Evolutionary conservation across 2,797 vertebrate genomes (phyloP), one percentile per base, ranked within the genome.

Genomic region (Eospalax fontanierii): DNA sequence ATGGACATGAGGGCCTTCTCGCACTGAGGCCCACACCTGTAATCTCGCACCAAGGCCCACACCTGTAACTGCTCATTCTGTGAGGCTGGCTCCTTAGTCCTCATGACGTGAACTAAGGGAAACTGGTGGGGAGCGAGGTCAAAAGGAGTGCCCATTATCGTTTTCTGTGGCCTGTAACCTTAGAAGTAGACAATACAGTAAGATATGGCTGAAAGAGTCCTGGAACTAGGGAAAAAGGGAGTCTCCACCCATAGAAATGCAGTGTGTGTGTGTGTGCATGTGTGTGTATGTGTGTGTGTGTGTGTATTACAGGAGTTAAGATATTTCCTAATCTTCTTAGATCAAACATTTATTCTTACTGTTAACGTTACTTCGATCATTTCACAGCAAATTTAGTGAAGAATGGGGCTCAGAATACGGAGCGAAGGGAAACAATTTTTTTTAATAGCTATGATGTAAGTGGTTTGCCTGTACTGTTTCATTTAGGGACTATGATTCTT

Each of bases 171-270:
- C 81, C n/a, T 18, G 0, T 70, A 43, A 85, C 33, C 54, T 81
- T 94, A 68, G 71, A 76, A 80, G 8, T 21, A 89, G 33, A 70
- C 80, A 83, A 68, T 24, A 86, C 50, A 90, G 95, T 3, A 90
- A 90, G 43, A 90, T 35, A 65, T 90, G 82, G 12, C 33, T 95
- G 74, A 94, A 89, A 65, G 68, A 46, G 73, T 88, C 38, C 18
- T 94, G 30, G 33, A 89, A 91, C 76, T 59, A 94, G 71, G 50
- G 50, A 68, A 24, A n/a, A n/a, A n/a, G n/a, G n/a, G n/a, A 79
- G 82, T 89, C 89, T 95, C 95, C 50, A 97, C 16, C 88, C 28
- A 90, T 6, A 95, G 78, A 92, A 88, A 70, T 57, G 30, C 76
- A 61, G 1, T 3, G 71, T 40, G 83, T 87, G 15, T 26, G 14